Evolutionary conservation across 2,888 invertebrate genomes (phyloP).

Genomic region (Sesia apiformis): DNA sequence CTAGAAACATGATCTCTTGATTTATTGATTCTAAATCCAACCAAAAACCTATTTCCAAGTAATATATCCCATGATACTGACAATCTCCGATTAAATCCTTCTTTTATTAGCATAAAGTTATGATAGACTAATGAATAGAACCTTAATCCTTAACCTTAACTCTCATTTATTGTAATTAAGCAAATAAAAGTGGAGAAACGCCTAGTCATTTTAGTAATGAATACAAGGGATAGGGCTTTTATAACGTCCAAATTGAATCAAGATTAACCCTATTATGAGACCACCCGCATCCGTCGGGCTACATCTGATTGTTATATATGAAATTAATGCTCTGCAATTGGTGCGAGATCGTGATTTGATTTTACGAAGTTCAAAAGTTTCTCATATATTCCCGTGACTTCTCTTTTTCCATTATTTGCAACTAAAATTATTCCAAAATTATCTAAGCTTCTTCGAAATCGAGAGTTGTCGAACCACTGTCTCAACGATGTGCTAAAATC

Average conservation of each 20-base stretch:
- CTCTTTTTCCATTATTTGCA: too few relatives aligned
- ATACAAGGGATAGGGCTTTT: constrained; percentile 21
- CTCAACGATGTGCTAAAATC: constrained; percentile 45
- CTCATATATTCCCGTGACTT: too few relatives aligned
- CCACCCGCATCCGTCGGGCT: constrained; percentile 46
- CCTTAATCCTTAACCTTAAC: too few relatives aligned
- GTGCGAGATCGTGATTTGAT: too few relatives aligned
- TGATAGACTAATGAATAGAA: too few relatives aligned
- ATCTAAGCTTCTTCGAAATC: constrained; percentile 21
- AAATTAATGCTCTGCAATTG: background rate
- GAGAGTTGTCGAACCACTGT: constrained; percentile 35
- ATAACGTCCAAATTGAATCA: constrained; percentile 36
- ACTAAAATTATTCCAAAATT: background rate
- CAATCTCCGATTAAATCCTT: too few relatives aligned
- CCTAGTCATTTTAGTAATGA: constrained; percentile 21
- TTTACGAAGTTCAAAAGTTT: too few relatives aligned
- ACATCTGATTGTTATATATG: constrained; percentile 12
- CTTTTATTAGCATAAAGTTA: too few relatives aligned
- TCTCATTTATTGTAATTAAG: constrained; percentile 2
- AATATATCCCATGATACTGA: too few relatives aligned
- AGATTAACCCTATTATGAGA: constrained; percentile 44
- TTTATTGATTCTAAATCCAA: too few relatives aligned
- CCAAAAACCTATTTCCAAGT: too few relatives aligned
- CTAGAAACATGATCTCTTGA: too few relatives aligned
- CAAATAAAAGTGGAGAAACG: constrained; percentile 9